These are phyloP conservation scores for Agrypnia vestita DNA, from an alignment of 1,140 invertebrate genomes.

Conservation along the genomic window DNA sequence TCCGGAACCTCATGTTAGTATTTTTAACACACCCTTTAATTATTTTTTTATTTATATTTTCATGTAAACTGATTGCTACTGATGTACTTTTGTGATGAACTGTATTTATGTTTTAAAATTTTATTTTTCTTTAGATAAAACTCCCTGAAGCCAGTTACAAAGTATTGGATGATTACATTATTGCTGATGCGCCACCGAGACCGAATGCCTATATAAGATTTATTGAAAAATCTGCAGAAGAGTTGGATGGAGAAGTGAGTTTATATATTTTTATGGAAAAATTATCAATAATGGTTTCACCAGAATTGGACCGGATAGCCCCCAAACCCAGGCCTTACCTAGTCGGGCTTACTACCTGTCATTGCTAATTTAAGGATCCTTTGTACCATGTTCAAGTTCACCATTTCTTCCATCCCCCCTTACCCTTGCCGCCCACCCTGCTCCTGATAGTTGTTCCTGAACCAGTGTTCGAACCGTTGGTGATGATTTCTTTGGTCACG, in stretches of 20 bases:
- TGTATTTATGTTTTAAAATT: background rate
- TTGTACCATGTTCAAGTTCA: no score
- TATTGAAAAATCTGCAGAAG: slow-evolving; percentile 95
- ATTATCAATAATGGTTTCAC: no score
- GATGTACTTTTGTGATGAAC: background rate
- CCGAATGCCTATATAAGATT: slow-evolving; percentile 90
- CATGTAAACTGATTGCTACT: background rate
- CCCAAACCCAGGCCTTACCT: no score
- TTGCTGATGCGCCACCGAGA: slow-evolving; percentile 85
- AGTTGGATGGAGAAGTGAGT: slow-evolving; percentile 86
- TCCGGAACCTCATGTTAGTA: slow-evolving; percentile 71
- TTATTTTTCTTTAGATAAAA: slow-evolving; percentile 63
- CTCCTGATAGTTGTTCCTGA: no score
- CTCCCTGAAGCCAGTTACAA: slow-evolving; percentile 90
- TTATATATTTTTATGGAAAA: no score
- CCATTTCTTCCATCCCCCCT: no score
- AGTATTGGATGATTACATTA: slow-evolving; percentile 84
- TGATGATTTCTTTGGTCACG: no score
- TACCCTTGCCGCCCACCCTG: no score
- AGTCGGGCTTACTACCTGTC: no score
- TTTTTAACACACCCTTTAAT: background rate
- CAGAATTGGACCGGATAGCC: no score
- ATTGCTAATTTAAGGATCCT: no score
- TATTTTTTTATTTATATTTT: background rate
- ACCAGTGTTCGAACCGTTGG: no score